Base-by-base conservation (phyloP, 2,797 vertebrate species). In the Aldrovandia affinis region DNA sequence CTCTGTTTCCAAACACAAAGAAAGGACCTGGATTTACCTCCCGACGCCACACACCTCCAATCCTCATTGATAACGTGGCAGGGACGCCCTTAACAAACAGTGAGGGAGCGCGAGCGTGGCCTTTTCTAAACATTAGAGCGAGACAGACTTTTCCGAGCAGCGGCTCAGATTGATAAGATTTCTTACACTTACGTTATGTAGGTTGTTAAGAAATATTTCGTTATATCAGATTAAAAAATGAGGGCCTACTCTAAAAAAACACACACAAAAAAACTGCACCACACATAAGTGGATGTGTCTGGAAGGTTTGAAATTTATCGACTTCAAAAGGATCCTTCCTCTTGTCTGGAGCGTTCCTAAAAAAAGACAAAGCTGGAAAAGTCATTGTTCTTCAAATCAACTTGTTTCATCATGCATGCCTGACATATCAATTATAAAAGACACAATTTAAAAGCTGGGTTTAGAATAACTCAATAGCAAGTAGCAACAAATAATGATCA, bases 401-500 rank as follows among this genome's bases (percentile, higher is more conserved):
- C 73, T 77, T 77, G 73, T 77, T 77, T 77, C 42, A 77, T 77
- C 39, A 47, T 44, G 73, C 28, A 33, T 33, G 78, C 78, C 78
- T 79, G n/a, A 54, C 47, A 52, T 33, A 52, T 79, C 42, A 4
- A 15, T 79, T 18, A 50, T 33, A 33, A 79, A 79, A 79, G 78
- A 79, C 14, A 79, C 8, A 47, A 33, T 79, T 55, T 55, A 54
- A 79, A 79, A 30, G 50, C 47, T 55, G 50, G 47, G 25, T 52
- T 52, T 44, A 79, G 52, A 55, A 57, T 47, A 77, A 77, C 20
- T 47, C 36, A 73, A 73, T 73, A 73, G 68, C 68, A 73, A 73
- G 68, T 77, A 44, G 73, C 39, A 83, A 63, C 73, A 65, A 33
- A 57, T 50, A 78, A 52, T 52, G 57, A 83, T 79, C 57, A 83